Conservation (phyloP, 2,113 vertebrate species). For the Misgurnus mizolepis region DNA sequence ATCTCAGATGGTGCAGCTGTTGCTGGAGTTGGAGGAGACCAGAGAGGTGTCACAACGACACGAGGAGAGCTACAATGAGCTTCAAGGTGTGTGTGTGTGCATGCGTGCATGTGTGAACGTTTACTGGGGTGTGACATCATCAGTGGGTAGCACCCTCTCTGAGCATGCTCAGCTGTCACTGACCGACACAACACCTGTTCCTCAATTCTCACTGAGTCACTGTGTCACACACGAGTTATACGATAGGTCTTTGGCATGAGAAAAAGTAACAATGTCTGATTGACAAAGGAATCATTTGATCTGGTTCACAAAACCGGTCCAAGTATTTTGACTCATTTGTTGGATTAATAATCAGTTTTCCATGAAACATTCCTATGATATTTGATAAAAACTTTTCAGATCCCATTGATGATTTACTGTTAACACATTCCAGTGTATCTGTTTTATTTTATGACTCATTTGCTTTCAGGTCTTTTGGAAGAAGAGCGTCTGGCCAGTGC, state of each 20-base stretch:
- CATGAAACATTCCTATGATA: background rate
- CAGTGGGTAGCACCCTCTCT: background rate
- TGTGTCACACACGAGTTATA: background rate
- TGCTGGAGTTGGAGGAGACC: slow-evolving; percentile 76
- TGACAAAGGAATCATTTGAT: no score
- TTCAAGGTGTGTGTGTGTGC: slow-evolving; percentile 72
- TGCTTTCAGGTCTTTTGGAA: slow-evolving; percentile 76
- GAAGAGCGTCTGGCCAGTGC: slow-evolving; percentile 85
- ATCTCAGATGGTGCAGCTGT: slow-evolving; percentile 72
- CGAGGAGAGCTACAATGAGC: slow-evolving; percentile 73
- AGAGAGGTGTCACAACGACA: slow-evolving; percentile 72
- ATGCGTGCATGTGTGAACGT: slow-evolving; percentile 9
- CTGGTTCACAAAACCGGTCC: background rate
- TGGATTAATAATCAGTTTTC: no score
- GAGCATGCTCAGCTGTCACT: slow-evolving; percentile 44
- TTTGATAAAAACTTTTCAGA: background rate
- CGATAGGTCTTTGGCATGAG: no score
- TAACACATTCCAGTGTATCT: background rate
- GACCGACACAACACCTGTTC: slow-evolving; percentile 21
- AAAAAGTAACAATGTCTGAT: no score
- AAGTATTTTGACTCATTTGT: background rate
- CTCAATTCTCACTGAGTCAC: slow-evolving; percentile 26
- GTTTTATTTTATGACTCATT: slow-evolving; percentile 5
- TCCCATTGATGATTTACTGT: background rate
- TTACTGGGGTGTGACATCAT: slow-evolving; percentile 40